A percentile compares a stretch with the other conserved stretches of the same genome.
Evolutionary conservation across 1,140 invertebrate genomes (phyloP).

Genomic region (Grapholita molesta): DNA sequence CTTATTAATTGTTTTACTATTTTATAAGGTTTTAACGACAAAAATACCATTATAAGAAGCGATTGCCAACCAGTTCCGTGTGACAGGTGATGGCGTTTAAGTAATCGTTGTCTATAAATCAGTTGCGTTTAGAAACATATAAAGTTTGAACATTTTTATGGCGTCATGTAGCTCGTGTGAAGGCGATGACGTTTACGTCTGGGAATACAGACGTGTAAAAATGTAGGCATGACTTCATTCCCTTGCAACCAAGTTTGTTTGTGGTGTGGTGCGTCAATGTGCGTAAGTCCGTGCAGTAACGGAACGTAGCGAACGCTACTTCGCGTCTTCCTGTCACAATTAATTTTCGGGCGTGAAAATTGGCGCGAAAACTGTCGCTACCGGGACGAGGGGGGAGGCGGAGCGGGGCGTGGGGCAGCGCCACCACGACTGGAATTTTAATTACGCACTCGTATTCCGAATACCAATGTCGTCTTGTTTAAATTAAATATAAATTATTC

Average conservation of each 20-base stretch:
- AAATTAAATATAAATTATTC: slow-evolving; percentile 78
- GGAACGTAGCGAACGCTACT: slow-evolving; percentile 67
- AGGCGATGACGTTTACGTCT: neutral
- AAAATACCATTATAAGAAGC: slow-evolving; percentile 44
- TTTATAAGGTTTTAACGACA: slow-evolving; percentile 45
- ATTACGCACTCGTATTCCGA: slow-evolving; percentile 77
- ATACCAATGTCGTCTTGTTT: slow-evolving; percentile 77
- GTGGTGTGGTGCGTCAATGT: neutral
- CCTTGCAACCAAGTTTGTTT: neutral
- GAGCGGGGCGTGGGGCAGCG: slow-evolving; percentile 26
- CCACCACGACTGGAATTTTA: slow-evolving; percentile 75
- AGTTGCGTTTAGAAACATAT: slow-evolving; percentile 30
- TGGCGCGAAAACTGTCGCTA: slow-evolving; percentile 76
- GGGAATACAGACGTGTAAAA: neutral
- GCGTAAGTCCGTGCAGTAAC: slow-evolving; percentile 37
- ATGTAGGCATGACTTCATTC: neutral
- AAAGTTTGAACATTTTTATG: neutral
- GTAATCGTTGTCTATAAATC: slow-evolving; percentile 47
- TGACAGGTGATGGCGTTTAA: slow-evolving; percentile 44
- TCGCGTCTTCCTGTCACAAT: slow-evolving; percentile 76
- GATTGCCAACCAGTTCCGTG: slow-evolving; percentile 39
- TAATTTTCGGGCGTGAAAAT: slow-evolving; percentile 77
- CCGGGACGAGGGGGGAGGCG: slow-evolving; percentile 30
- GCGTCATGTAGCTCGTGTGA: slow-evolving; percentile 1
- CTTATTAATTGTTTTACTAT: slow-evolving; percentile 54